Conservation (phyloP, 1,140 invertebrate species). For the Leptoteleia sp. region DNA sequence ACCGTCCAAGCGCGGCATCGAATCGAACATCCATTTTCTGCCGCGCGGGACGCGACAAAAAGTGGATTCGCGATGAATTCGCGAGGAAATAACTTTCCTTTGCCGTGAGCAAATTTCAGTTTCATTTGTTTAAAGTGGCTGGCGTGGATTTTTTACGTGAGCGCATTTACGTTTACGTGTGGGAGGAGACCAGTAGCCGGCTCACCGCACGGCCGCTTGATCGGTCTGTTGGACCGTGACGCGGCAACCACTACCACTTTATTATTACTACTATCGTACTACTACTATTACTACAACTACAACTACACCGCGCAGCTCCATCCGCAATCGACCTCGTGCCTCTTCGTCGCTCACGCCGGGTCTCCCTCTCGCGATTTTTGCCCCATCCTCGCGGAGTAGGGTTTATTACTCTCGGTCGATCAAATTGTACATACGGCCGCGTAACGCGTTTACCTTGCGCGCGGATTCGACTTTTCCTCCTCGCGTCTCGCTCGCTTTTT, state of each 20-base stretch:
- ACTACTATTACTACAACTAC: slow-evolving; percentile 69
- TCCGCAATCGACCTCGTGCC: no score
- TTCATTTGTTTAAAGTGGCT: slow-evolving; percentile 45
- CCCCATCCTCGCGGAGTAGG: no score
- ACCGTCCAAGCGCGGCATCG: background rate
- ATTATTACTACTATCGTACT: slow-evolving; percentile 72
- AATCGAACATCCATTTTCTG: slow-evolving; percentile 15
- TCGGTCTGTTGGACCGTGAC: slow-evolving; percentile 79
- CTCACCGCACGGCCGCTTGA: slow-evolving; percentile 66
- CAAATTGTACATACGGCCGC: no score
- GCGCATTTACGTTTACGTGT: slow-evolving; percentile 69
- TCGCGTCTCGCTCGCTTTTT: no score
- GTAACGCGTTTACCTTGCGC: no score
- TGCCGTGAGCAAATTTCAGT: slow-evolving; percentile 43
- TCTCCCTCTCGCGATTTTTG: no score
- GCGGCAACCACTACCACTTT: slow-evolving; percentile 75
- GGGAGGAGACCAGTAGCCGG: slow-evolving; percentile 77
- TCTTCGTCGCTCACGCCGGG: no score
- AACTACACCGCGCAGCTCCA: no score
- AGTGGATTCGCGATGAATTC: slow-evolving; percentile 10
- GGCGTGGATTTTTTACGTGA: slow-evolving; percentile 29
- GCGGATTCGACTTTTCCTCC: no score
- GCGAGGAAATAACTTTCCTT: slow-evolving; percentile 50
- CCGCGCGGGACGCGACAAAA: slow-evolving; percentile 7
- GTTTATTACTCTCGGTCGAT: no score